Evolutionary conservation across 2,113 vertebrate genomes (phyloP).

Genomic region (Gobiocypris rarus): DNA sequence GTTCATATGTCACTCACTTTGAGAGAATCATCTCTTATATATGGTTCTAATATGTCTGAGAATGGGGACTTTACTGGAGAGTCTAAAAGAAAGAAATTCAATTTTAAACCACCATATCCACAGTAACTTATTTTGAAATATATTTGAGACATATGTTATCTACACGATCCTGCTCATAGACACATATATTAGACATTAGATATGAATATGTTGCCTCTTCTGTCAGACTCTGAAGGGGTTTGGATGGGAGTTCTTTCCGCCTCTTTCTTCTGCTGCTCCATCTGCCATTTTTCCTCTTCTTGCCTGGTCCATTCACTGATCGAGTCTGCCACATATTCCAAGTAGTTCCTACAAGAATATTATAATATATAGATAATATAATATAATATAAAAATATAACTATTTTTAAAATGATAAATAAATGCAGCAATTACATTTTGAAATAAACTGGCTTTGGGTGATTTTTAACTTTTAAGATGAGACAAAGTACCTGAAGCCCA

Average conservation of each 20-base stretch:
- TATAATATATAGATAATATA: not conserved
- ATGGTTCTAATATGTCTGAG: slow-evolving; percentile 41
- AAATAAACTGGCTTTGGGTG: not conserved
- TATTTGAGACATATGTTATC: not conserved
- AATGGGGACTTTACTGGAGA: slow-evolving; percentile 2
- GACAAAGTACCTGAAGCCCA: slow-evolving; percentile 86
- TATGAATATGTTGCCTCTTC: slow-evolving; percentile 42
- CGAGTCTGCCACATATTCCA: slow-evolving; percentile 82
- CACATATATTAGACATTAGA: not conserved
- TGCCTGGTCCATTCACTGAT: slow-evolving; percentile 82
- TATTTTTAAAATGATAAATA: too few species aligned
- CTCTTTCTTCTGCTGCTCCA: slow-evolving; percentile 69
- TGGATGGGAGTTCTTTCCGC: slow-evolving; percentile 34
- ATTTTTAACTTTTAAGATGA: not conserved
- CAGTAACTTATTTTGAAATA: not conserved
- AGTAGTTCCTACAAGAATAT: slow-evolving; percentile 77
- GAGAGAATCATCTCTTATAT: slow-evolving; percentile 71
- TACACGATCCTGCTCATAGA: slow-evolving; percentile 7
- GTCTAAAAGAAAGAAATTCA: slow-evolving; percentile 38
- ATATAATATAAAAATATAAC: not conserved
- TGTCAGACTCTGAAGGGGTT: slow-evolving; percentile 42
- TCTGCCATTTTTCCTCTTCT: slow-evolving; percentile 81
- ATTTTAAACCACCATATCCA: not conserved
- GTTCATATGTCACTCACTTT: slow-evolving; percentile 68
- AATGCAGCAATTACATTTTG: not conserved